Evolutionary conservation across 1,140 invertebrate species (phyloP).

Genomic region (Homalodisca vitripennis): DNA sequence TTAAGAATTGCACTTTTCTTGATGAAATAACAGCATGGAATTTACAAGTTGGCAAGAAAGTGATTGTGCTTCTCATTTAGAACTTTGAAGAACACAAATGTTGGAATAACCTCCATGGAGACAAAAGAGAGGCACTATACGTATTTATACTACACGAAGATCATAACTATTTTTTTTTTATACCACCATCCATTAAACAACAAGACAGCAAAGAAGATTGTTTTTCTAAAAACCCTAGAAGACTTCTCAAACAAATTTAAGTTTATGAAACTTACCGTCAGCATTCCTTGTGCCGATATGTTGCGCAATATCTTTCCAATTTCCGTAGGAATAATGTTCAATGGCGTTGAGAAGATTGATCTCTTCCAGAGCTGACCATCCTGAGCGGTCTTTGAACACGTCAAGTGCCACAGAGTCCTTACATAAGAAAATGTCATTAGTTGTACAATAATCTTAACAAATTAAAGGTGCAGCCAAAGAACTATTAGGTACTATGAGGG

Average conservation of each 20-base stretch:
- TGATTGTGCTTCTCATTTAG: too few relatives aligned
- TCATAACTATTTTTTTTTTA: too few relatives aligned
- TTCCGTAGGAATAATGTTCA: conserved; percentile 93
- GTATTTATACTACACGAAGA: too few relatives aligned
- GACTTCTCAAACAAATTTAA: background rate
- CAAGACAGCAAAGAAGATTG: too few relatives aligned
- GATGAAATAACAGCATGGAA: too few relatives aligned
- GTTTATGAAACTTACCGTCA: conserved; percentile 60
- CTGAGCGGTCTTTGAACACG: conserved; percentile 70
- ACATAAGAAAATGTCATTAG: background rate
- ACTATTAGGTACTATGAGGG: background rate
- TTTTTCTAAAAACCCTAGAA: background rate
- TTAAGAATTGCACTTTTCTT: too few relatives aligned
- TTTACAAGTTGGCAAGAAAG: too few relatives aligned
- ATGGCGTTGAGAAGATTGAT: conserved; percentile 87
- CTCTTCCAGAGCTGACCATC: conserved; percentile 90
- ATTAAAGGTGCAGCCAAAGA: background rate
- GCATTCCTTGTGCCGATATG: conserved; percentile 80
- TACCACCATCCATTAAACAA: too few relatives aligned
- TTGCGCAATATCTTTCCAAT: conserved; percentile 89
- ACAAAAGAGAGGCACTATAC: background rate
- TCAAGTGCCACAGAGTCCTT: conserved; percentile 76
- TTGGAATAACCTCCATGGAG: background rate
- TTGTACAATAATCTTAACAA: background rate
- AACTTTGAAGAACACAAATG: background rate